Evolutionary conservation across 2,797 vertebrate species (phyloP).

Genomic region (Hypotaenidia okinawae): DNA sequence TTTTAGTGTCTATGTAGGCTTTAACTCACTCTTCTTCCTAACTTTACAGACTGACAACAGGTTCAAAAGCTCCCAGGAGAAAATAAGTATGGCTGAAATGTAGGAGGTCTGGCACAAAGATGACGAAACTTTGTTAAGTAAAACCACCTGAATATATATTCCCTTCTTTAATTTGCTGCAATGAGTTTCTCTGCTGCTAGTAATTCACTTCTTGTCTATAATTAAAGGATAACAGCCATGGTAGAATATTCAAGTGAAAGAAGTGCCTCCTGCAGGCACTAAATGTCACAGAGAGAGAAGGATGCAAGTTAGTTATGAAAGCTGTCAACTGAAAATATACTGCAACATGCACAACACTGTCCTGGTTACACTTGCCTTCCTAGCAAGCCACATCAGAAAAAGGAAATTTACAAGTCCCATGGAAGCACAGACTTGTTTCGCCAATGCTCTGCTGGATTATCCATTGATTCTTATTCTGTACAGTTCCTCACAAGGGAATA

Average conservation of each 20-base stretch:
- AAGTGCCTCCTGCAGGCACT: conserved; percentile 62
- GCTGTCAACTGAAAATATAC: conserved; percentile 48
- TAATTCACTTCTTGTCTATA: conserved; percentile 68
- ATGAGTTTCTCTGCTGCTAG: conserved; percentile 41
- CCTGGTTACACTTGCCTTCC: background rate
- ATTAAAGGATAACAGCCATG: conserved; percentile 62
- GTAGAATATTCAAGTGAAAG: conserved; percentile 61
- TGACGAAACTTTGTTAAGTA: conserved; percentile 40
- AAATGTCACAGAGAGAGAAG: conserved; percentile 39
- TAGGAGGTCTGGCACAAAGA: conserved; percentile 49
- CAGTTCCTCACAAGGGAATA: background rate
- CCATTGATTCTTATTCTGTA: background rate
- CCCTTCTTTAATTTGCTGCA: conserved; percentile 47
- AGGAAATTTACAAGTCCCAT: background rate
- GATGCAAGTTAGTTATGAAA: conserved; percentile 40
- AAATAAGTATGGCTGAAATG: conserved; percentile 20
- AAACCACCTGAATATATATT: conserved; percentile 60
- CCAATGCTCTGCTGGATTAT: background rate
- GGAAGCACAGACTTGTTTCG: background rate
- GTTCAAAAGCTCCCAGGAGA: conserved; percentile 55
- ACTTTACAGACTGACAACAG: conserved; percentile 41
- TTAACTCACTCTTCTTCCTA: conserved; percentile 28
- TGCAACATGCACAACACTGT: background rate
- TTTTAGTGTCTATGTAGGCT: background rate
- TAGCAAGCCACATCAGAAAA: background rate